Percentiles rank a stretch among this genome's conserved stretches.
Conservation (phyloP, 2,113 vertebrate genomes). For the Nettapus auritus region DNA sequence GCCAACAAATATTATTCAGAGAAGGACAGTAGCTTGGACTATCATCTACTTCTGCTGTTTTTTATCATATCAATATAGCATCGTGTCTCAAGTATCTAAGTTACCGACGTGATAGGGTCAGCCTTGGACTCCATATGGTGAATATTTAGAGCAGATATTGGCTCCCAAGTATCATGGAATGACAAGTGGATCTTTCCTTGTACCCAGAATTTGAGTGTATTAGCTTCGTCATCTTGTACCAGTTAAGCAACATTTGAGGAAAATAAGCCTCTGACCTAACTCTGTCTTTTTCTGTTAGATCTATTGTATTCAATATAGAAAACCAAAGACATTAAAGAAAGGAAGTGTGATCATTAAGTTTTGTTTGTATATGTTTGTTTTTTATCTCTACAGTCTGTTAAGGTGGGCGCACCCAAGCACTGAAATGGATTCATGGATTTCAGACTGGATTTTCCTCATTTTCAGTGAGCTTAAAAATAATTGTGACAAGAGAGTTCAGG, state of each 20-base stretch:
- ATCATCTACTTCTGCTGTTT: not conserved
- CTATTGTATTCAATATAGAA: not conserved
- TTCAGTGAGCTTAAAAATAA: not conserved
- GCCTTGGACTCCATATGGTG: not conserved
- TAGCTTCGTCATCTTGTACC: not conserved
- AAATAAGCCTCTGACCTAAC: not conserved
- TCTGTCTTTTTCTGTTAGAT: not conserved
- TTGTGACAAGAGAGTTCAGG: not conserved
- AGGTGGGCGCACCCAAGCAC: not conserved
- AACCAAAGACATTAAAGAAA: not conserved
- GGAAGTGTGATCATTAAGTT: not conserved
- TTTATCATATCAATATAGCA: conserved; percentile 12
- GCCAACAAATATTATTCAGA: conserved; percentile 40
- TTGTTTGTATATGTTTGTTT: not conserved
- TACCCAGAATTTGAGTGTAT: not conserved
- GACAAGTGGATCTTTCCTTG: not conserved
- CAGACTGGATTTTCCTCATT: not conserved
- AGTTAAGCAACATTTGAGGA: not conserved
- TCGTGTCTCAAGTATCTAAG: not conserved
- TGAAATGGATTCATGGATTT: not conserved
- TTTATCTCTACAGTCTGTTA: not conserved
- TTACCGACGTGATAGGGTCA: not conserved
- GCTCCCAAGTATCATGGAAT: not conserved
- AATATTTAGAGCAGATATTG: not conserved
- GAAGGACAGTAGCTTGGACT: conserved; percentile 6